Evolutionary conservation across 1,140 invertebrate species (phyloP).

Genomic region (Danaus melanippus): DNA sequence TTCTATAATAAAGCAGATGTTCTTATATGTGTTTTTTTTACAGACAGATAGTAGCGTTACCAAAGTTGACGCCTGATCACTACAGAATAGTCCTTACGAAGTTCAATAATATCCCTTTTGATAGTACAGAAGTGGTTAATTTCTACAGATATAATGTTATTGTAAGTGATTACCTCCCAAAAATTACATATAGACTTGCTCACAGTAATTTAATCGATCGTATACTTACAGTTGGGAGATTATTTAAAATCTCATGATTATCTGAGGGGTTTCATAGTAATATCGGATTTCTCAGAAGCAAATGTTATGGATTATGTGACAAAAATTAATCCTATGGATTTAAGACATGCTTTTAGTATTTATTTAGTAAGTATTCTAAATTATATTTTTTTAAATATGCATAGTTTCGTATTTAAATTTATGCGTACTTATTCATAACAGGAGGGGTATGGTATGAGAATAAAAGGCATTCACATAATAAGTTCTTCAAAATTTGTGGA

Average conservation of each 20-base stretch:
- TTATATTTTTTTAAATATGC: neutral
- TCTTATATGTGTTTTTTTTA: conserved; percentile 8
- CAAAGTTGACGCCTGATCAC: conserved; percentile 19
- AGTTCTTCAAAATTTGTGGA: conserved; percentile 65
- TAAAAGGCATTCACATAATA: conserved; percentile 75
- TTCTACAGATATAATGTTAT: conserved; percentile 18
- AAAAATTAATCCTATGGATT: conserved; percentile 6
- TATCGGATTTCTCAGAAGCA: conserved; percentile 15
- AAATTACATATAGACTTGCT: conserved; percentile 3
- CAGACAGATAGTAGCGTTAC: conserved; percentile 12
- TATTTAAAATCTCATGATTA: conserved; percentile 22
- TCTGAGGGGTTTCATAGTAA: conserved; percentile 14
- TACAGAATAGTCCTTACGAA: conserved; percentile 16
- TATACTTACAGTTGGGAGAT: conserved; percentile 19
- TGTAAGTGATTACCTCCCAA: conserved; percentile 13
- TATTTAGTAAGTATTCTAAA: conserved; percentile 13
- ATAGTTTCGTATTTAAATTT: conserved; percentile 5
- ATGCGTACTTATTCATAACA: neutral
- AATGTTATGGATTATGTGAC: conserved; percentile 9
- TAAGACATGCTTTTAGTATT: conserved; percentile 13
- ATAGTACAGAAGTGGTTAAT: conserved; percentile 6
- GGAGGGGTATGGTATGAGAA: conserved; percentile 62
- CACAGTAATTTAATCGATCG: neutral
- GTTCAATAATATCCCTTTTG: conserved; percentile 1
- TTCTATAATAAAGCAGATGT: neutral